Evolutionary conservation across 2,888 invertebrate genomes (phyloP).

Genomic region (Ditylenchus weischeri): DNA sequence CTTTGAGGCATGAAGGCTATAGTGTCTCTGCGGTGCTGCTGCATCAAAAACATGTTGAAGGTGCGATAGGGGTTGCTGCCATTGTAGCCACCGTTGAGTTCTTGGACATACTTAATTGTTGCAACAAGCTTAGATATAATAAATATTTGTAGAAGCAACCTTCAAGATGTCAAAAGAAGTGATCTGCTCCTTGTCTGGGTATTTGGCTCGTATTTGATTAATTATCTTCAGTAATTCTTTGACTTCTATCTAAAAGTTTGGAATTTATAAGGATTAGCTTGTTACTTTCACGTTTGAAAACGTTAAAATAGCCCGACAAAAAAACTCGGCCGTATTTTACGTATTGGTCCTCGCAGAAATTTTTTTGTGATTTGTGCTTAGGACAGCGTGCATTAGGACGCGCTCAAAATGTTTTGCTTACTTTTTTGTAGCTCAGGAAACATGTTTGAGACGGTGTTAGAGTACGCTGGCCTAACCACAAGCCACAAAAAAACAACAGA

Average conservation of each 20-base stretch:
- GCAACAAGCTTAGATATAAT: neutral
- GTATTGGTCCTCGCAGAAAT: too few relatives aligned
- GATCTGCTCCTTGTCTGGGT: conserved; percentile 56
- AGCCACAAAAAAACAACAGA: too few relatives aligned
- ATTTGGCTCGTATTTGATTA: conserved; percentile 50
- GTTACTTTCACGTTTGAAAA: too few relatives aligned
- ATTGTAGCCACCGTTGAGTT: conserved; percentile 34
- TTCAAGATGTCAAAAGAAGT: conserved; percentile 56
- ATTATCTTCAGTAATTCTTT: conserved; percentile 57
- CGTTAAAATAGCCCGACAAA: too few relatives aligned
- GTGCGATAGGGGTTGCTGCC: conserved; percentile 26
- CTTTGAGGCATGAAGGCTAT: conserved; percentile 56
- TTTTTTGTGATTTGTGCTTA: too few relatives aligned
- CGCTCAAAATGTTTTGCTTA: too few relatives aligned
- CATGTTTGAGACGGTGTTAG: too few relatives aligned
- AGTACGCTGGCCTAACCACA: too few relatives aligned
- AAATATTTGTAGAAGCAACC: conserved; percentile 22
- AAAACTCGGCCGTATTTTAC: too few relatives aligned
- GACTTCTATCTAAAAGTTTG: conserved; percentile 43
- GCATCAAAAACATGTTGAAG: conserved; percentile 36
- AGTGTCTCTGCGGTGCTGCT: conserved; percentile 51
- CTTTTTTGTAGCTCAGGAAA: too few relatives aligned
- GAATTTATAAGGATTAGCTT: too few relatives aligned
- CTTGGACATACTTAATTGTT: conserved; percentile 52
- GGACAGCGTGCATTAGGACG: too few relatives aligned